Conservation (phyloP, 1,140 invertebrate genomes). For the Euura saliciscinereae region DNA sequence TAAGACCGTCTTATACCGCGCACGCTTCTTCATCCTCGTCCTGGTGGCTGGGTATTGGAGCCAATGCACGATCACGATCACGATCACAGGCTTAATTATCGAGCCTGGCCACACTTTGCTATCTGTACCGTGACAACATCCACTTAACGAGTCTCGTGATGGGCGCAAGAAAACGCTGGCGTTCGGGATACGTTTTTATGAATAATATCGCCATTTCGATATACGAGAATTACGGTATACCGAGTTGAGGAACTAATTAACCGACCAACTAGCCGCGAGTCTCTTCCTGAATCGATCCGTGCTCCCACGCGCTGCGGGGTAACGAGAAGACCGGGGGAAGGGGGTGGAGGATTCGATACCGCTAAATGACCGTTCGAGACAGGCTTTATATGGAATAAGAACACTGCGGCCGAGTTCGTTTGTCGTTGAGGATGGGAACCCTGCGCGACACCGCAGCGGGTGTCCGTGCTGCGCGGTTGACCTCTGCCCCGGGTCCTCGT, state of each 20-base stretch:
- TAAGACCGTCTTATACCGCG: constrained; percentile 4
- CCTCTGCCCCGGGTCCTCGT: constrained; percentile 44
- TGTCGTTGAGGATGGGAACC: constrained; percentile 40
- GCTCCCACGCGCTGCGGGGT: background rate
- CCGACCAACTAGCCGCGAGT: background rate
- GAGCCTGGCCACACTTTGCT: background rate
- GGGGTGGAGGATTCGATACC: background rate
- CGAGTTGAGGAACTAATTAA: background rate
- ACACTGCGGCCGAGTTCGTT: background rate
- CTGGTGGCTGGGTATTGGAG: background rate
- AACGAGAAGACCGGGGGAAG: background rate
- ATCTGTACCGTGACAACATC: background rate
- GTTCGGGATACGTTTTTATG: background rate
- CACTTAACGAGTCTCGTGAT: background rate
- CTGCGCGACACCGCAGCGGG: constrained; percentile 54
- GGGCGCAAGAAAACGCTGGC: background rate
- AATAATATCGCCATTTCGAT: constrained; percentile 1
- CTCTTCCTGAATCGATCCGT: background rate
- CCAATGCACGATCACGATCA: background rate
- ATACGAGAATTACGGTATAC: background rate
- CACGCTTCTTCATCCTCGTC: background rate
- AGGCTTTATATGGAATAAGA: constrained; percentile 9
- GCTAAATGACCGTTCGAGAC: constrained; percentile 1
- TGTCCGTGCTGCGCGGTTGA: constrained; percentile 46
- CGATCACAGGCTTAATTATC: background rate